phyloP scores from a whole-genome alignment of 2,113 vertebrate genomes.

The Cyanocitta stelleri region DNA sequence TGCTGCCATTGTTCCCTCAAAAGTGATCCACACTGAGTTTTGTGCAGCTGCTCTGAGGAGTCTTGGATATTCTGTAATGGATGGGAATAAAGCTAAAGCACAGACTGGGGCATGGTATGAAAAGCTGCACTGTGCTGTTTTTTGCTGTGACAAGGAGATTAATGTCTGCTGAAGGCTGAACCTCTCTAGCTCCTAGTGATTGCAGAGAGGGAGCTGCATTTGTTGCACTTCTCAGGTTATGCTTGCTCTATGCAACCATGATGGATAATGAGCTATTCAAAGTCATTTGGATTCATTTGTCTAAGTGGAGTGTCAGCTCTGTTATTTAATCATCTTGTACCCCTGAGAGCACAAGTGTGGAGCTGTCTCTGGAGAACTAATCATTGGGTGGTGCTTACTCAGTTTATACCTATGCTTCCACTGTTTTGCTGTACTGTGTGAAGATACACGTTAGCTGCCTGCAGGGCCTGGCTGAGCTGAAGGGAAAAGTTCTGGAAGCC shows the following conservation, averaged over 20 bases:
- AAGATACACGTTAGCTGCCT: background rate
- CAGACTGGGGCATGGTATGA: background rate
- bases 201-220: background rate
- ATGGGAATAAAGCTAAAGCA: background rate
- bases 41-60: background rate
- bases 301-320: background rate
- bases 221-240: background rate
- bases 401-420: background rate
- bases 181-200: background rate
- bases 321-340: background rate
- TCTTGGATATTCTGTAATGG: background rate
- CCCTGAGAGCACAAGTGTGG: background rate
- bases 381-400: background rate
- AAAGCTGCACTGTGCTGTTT: accelerated
- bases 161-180: background rate
- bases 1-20: background rate
- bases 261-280: background rate
- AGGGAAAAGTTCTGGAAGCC: background rate
- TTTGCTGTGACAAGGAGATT: background rate
- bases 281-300: background rate
- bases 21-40: accelerated
- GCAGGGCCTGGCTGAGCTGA: background rate
- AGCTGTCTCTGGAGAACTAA: background rate
- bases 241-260: background rate
- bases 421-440: background rate